Evolutionary conservation across 2,888 invertebrate species (phyloP).

Genomic region (Coelopa pilipes): DNA sequence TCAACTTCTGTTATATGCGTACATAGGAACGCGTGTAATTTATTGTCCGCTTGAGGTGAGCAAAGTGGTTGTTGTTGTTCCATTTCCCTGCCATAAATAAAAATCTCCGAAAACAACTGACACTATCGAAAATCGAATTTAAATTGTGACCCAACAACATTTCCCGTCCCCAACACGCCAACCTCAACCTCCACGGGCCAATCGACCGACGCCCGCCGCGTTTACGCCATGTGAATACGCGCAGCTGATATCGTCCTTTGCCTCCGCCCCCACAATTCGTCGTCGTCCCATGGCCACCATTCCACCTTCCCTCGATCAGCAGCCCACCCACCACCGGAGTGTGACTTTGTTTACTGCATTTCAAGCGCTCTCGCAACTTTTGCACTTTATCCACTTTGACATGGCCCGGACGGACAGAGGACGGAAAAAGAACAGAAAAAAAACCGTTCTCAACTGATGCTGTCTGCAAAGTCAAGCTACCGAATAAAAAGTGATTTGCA

Average conservation of each 20-base stretch:
- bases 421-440: conserved; percentile 2
- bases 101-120: conserved; percentile 10
- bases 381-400: conserved; percentile 37
- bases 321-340: neutral
- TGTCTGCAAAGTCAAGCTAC: conserved; percentile 23
- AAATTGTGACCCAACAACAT: conserved; percentile 29
- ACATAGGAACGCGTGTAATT: too few relatives aligned
- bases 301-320: neutral
- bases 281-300: neutral
- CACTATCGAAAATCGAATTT: conserved; percentile 32
- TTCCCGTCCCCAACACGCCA: neutral
- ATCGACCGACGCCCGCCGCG: neutral
- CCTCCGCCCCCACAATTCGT: neutral
- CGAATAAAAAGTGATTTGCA: conserved; percentile 32
- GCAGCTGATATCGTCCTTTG: conserved; percentile 27
- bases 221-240: conserved; percentile 17
- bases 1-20: too few relatives aligned
- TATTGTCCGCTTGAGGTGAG: neutral
- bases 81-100: neutral
- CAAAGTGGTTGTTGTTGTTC: neutral
- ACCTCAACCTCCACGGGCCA: neutral
- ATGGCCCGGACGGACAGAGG: neutral
- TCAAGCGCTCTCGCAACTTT: conserved; percentile 29
- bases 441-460: neutral
- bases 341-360: conserved; percentile 40